Conservation (phyloP, 2,888 invertebrate genomes). For the Eilema caniola region DNA sequence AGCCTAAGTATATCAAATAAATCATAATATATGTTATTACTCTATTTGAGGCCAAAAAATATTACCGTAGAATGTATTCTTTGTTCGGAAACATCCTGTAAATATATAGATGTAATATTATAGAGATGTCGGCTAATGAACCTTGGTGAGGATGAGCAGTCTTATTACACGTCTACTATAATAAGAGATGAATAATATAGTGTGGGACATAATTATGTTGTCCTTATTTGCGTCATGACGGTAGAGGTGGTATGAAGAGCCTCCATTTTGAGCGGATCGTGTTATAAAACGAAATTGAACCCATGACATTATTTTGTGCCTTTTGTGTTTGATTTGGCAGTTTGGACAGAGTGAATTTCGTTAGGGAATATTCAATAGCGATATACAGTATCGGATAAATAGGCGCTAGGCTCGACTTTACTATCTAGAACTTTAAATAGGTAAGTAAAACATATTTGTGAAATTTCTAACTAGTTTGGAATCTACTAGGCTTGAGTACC, state of each 20-base stretch:
- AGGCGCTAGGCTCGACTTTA: no score
- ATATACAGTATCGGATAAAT: no score
- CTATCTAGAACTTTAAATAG: no score
- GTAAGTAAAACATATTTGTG: no score
- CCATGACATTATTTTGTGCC: no score
- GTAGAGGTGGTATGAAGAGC: background rate
- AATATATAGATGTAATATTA: background rate
- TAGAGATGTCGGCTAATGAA: slow-evolving; percentile 21
- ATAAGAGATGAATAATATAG: slow-evolving; percentile 9
- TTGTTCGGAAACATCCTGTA: slow-evolving; percentile 13
- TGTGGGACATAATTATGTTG: slow-evolving; percentile 2
- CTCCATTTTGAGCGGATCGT: background rate
- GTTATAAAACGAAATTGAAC: no score
- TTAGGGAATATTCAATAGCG: no score
- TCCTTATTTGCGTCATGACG: background rate
- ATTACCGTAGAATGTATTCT: background rate
- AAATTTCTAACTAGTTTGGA: no score
- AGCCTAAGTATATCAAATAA: background rate
- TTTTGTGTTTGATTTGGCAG: no score
- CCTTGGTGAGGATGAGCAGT: slow-evolving; percentile 9
- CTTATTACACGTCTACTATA: slow-evolving; percentile 17
- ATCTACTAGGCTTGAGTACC: no score
- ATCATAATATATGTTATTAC: background rate
- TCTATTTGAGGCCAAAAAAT: background rate
- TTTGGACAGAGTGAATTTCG: no score